A percentile compares a stretch with the other conserved stretches of the same genome.
Evolutionary conservation across 2,888 invertebrate species (phyloP).

Genomic region (Andrena chrysosceles): DNA sequence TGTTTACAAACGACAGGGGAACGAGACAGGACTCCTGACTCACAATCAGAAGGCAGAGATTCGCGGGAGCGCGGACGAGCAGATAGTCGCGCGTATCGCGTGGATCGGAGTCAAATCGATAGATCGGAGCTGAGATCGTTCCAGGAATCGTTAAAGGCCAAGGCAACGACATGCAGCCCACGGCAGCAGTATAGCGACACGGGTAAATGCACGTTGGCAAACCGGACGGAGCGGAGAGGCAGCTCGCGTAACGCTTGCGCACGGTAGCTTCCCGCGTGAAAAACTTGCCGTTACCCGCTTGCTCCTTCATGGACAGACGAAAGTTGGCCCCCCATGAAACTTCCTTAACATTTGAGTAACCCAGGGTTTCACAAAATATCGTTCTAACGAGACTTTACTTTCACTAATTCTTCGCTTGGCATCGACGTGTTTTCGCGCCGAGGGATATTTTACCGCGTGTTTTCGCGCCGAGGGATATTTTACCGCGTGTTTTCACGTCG

Average conservation of each 20-base stretch:
- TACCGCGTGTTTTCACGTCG: too few relatives aligned
- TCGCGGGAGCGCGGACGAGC: slow-evolving; percentile 8
- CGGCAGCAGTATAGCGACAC: slow-evolving; percentile 51
- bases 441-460: too few relatives aligned
- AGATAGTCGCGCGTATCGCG: slow-evolving; percentile 45
- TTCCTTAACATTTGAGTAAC: too few relatives aligned
- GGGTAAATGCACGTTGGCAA: slow-evolving; percentile 65
- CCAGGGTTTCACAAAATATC: too few relatives aligned
- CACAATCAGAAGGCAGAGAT: slow-evolving; percentile 4
- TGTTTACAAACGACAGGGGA: slow-evolving; percentile 45
- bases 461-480: too few relatives aligned
- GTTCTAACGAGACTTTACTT: too few relatives aligned
- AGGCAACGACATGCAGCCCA: slow-evolving; percentile 62
- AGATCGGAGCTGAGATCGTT: slow-evolving; percentile 71
- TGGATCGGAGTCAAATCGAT: slow-evolving; percentile 69
- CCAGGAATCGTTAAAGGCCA: slow-evolving; percentile 75
- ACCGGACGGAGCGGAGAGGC: slow-evolving; percentile 58
- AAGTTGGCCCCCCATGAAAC: slow-evolving; percentile 6
- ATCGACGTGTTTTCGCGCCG: too few relatives aligned
- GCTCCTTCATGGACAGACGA: slow-evolving; percentile 22
- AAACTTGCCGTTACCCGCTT: slow-evolving; percentile 50
- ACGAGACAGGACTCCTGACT: not conserved
- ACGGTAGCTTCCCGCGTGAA: slow-evolving; percentile 47
- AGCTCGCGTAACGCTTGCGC: slow-evolving; percentile 47
- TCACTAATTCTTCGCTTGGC: too few relatives aligned